phyloP scores from a whole-genome alignment of 1,140 invertebrate species.

The Philopotamus ludificatus region DNA sequence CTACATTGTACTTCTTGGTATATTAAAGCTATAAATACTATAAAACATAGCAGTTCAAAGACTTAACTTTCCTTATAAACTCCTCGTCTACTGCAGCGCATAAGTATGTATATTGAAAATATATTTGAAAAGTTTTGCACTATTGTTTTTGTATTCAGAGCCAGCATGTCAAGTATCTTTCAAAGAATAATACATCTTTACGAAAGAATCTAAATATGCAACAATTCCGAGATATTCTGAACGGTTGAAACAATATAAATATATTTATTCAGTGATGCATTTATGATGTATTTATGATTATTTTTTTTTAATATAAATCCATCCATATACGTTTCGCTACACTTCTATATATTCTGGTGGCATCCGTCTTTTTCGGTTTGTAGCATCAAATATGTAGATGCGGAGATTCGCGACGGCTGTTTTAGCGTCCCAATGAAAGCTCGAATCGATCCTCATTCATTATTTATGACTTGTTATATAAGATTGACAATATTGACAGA shows the following conservation, averaged over 20 bases:
- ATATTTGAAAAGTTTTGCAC: conserved; percentile 27
- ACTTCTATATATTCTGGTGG: not conserved
- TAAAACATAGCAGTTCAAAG: no score
- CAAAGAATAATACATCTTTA: no score
- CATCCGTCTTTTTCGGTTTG: not conserved
- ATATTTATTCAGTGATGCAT: no score
- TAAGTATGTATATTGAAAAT: conserved; percentile 8
- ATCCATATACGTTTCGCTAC: not conserved
- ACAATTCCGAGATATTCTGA: not conserved
- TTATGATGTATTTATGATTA: no score
- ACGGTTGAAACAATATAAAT: not conserved
- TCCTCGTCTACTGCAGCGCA: no score
- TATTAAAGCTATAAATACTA: no score
- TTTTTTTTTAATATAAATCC: not conserved
- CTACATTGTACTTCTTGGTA: no score
- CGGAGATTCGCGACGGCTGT: not conserved
- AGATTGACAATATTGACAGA: conserved; percentile 23
- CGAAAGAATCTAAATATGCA: no score
- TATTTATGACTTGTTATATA: conserved; percentile 17
- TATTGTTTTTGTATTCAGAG: conserved; percentile 14
- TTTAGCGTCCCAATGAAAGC: not conserved
- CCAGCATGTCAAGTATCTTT: no score
- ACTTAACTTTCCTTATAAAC: no score
- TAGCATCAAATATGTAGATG: not conserved
- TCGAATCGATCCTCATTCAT: conserved; percentile 10